Base-by-base conservation (phyloP, 2,113 vertebrate species). In the Rhipidura dahli region DNA sequence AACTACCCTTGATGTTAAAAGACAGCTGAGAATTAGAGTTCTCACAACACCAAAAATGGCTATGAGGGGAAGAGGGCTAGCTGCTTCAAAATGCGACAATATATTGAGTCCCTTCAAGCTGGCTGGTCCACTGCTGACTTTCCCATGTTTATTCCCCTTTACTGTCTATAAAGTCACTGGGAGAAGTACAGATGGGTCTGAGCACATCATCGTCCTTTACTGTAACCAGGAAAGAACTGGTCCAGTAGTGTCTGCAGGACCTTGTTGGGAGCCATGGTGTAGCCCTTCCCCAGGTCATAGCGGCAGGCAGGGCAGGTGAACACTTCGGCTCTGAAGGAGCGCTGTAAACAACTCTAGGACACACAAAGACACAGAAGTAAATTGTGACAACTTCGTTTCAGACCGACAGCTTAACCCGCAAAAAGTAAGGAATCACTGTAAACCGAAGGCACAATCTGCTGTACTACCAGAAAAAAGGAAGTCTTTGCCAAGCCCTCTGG, bases 181-280 rank as follows among this genome's bases (percentile, higher is more conserved):
- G 87, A 96, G 89, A 90, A 96, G 90, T 69, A 91, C 9, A 5
- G 90, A 75, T 82, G 68, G 71, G 87, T 90, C 70, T 27, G 82
- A 96, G 86, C 87, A 75, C 70, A 98, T 99, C 99, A 99, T 98
- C 99, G 99, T 94, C 99, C 99, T 98, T 99, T 99, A 98, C 98
- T 99, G 98, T 99, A 99, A 91, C 99, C 99, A 56, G 99, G 99
- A 96, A 99, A 99, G 98, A 99, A 99, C 98, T 99, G 99, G 96
- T 99, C 99, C 78, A 99, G 99, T 70, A 99, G 98, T 86, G 98
- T 97, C 98, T 99, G 99, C 47, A 99, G 98, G 88, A 97, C 98
- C 97, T 99, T 98, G 97, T 99, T 99, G 91, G 98, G 98, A 97
- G 97, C 97, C 99, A 99, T 99, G 96, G 95, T 82, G 97, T 99